These are phyloP conservation scores for Ericerus pela DNA, from an alignment of 1,140 invertebrate species.

Conservation along the genomic window DNA sequence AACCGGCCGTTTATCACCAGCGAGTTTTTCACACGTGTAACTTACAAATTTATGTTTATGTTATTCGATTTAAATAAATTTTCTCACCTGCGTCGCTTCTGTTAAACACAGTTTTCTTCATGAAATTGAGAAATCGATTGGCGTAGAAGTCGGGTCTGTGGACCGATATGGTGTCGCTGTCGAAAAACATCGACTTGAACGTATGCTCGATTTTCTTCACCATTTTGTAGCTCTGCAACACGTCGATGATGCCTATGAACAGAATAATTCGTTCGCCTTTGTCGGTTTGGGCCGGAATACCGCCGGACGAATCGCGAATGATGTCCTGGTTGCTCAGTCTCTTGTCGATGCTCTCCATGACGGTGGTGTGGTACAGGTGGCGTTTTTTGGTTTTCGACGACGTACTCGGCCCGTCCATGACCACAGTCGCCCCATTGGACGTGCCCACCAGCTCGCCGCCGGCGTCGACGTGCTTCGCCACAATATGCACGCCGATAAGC, in stretches of 20 bases:
- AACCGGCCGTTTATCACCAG: too few relatives aligned
- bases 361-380: constrained; percentile 85
- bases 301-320: constrained; percentile 79
- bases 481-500: constrained; percentile 83
- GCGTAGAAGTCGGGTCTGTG: constrained; percentile 49
- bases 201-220: constrained; percentile 56
- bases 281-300: constrained; percentile 50
- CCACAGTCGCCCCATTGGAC: background rate
- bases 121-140: constrained; percentile 46
- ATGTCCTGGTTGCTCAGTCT: constrained; percentile 79
- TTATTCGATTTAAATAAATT: too few relatives aligned
- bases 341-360: constrained; percentile 83
- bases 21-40: too few relatives aligned
- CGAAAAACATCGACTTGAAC: constrained; percentile 48
- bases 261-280: constrained; percentile 50
- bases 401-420: constrained; percentile 21
- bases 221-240: constrained; percentile 50
- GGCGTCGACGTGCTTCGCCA: constrained; percentile 59
- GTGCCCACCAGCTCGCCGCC: constrained; percentile 19
- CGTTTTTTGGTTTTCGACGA: constrained; percentile 73
- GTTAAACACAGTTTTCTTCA: constrained; percentile 43
- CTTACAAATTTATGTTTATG: too few relatives aligned
- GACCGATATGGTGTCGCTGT: constrained; percentile 52
- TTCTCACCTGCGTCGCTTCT: constrained; percentile 47
- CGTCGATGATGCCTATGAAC: constrained; percentile 56